These are phyloP conservation scores for Rhinophrynus dorsalis DNA, from an alignment of 2,797 vertebrate species.

Conservation along the genomic window DNA sequence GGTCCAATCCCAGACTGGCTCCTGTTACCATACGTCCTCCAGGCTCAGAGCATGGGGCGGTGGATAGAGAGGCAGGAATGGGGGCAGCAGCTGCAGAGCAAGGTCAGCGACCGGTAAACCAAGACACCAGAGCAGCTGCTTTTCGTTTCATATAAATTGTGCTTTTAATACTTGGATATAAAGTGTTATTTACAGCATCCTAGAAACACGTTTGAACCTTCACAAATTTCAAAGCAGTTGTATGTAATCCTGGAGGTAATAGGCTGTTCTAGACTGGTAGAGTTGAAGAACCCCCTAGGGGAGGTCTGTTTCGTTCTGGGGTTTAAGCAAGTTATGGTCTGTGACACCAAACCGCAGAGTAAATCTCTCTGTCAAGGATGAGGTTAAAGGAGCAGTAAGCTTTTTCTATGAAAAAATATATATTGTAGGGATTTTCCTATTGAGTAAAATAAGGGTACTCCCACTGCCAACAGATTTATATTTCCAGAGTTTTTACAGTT, in stretches of 20 bases:
- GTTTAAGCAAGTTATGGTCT: neutral
- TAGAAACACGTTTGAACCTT: neutral
- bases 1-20: slow-evolving; percentile 1
- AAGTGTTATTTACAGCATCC: slow-evolving; percentile 28
- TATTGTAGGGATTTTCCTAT: too few relatives aligned
- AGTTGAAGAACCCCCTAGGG: neutral
- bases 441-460: too few relatives aligned
- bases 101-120: neutral
- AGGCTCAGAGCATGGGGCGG: neutral
- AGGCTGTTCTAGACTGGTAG: neutral
- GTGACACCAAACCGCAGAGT: neutral
- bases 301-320: neutral
- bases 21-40: slow-evolving; percentile 3
- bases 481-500: too few relatives aligned
- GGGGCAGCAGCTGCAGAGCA: neutral
- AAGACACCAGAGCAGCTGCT: neutral
- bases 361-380: neutral
- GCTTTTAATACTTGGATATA: slow-evolving; percentile 34
- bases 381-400: too few relatives aligned
- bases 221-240: neutral
- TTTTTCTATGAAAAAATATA: too few relatives aligned
- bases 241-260: neutral
- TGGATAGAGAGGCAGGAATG: neutral
- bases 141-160: slow-evolving; percentile 28
- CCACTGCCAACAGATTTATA: too few relatives aligned